A percentile compares a stretch with the other conserved stretches of the same genome.
These are phyloP conservation scores for Trichosurus vulpecula DNA, from an alignment of 2,797 vertebrate genomes.

Conservation along the genomic window DNA sequence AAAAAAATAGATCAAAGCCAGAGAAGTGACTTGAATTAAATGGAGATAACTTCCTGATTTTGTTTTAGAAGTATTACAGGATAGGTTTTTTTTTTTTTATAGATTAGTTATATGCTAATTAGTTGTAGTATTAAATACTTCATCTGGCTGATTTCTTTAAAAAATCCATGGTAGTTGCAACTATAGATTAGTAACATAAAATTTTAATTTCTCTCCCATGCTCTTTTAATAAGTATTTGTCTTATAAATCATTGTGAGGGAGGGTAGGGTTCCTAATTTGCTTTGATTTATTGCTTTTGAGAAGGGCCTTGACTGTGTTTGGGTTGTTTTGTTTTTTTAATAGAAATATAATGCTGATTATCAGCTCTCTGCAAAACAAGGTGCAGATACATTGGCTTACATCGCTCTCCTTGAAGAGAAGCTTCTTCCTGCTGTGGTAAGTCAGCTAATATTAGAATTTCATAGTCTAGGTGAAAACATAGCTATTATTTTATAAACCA, in stretches of 20 bases:
- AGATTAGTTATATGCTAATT: constrained; percentile 11
- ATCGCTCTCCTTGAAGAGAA: constrained; percentile 97
- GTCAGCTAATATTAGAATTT: constrained; percentile 36
- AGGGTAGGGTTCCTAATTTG: constrained; percentile 33
- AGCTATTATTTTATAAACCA: constrained; percentile 38
- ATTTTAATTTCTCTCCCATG: constrained; percentile 8
- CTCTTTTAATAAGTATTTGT: constrained; percentile 41
- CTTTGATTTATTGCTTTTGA: constrained; percentile 28
- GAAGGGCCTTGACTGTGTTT: constrained; percentile 43
- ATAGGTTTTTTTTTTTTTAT: not conserved
- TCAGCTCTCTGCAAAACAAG: constrained; percentile 94
- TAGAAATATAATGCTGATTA: constrained; percentile 97
- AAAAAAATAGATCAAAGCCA: not conserved
- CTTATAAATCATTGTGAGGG: constrained; percentile 38
- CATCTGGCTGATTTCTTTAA: constrained; percentile 11
- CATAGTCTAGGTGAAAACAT: constrained; percentile 32
- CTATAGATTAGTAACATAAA: not conserved
- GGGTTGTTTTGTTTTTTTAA: constrained; percentile 55
- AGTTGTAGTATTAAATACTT: constrained; percentile 37
- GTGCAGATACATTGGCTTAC: constrained; percentile 97
- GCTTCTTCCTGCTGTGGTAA: constrained; percentile 93
- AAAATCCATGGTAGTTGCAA: constrained; percentile 17
- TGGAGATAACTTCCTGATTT: not conserved
- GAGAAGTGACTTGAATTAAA: not conserved
- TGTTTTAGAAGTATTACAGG: not conserved